Evolutionary conservation across 2,113 vertebrate species (phyloP).

Genomic region (Indicator indicator): DNA sequence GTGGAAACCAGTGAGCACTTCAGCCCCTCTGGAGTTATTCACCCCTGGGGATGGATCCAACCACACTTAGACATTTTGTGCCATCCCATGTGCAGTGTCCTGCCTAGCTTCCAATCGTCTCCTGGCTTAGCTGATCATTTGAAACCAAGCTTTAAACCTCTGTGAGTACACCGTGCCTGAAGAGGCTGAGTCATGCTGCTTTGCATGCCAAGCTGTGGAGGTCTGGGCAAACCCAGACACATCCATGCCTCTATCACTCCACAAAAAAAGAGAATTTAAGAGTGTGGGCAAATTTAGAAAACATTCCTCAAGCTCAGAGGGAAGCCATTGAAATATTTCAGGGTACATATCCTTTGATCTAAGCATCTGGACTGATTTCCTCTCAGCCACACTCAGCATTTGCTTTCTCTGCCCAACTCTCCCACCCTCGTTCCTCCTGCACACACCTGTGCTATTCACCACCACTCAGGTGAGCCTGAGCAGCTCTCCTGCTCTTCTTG

Average conservation of each 20-base stretch:
- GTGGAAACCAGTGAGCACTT: not conserved
- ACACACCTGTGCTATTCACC: not conserved
- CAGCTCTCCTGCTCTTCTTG: not conserved
- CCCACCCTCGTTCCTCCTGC: not conserved
- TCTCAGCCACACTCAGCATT: not conserved
- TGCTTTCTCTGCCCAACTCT: not conserved
- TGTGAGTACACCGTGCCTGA: not conserved
- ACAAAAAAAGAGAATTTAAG: not conserved
- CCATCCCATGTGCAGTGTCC: fast-evolving
- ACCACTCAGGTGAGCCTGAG: not conserved
- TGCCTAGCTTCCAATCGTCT: not conserved
- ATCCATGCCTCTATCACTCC: not conserved
- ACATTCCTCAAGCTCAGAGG: not conserved
- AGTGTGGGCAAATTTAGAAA: not conserved
- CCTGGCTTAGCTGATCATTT: not conserved
- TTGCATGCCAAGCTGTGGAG: not conserved
- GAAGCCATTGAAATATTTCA: not conserved
- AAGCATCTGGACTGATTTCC: not conserved
- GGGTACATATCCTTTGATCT: not conserved
- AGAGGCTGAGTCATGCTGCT: not conserved
- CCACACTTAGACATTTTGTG: not conserved
- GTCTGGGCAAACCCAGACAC: not conserved
- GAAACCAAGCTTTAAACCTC: not conserved
- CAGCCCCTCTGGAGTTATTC: not conserved
- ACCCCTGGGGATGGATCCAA: not conserved